These are phyloP conservation scores for Halocynthia aurantium DNA, from an alignment of 23 tunicate genomes.

Conservation along the genomic window DNA sequence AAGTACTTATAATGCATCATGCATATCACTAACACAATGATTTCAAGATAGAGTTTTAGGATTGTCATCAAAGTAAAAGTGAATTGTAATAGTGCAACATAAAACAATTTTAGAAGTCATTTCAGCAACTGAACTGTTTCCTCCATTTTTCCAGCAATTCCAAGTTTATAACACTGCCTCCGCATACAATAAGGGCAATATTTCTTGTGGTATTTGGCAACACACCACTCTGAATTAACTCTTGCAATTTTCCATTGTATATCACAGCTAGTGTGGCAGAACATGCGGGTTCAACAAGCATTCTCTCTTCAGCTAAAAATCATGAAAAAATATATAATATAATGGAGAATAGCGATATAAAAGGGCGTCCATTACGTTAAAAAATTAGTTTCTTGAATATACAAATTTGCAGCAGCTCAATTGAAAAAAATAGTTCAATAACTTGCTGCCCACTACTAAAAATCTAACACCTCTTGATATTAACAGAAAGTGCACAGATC, in stretches of 20 bases:
- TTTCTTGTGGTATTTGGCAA: conserved; percentile 29
- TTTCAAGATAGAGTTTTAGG: too few relatives aligned
- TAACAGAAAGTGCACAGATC: not conserved
- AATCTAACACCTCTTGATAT: too few relatives aligned
- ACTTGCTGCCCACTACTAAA: too few relatives aligned
- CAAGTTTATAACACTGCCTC: conserved; percentile 61
- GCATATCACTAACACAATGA: too few relatives aligned
- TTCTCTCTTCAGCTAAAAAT: conserved; percentile 64
- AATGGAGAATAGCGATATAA: too few relatives aligned
- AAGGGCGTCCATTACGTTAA: too few relatives aligned
- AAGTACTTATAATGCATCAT: too few relatives aligned
- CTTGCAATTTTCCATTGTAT: conserved; percentile 58
- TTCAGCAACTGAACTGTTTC: conserved; percentile 23
- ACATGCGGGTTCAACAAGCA: conserved; percentile 94
- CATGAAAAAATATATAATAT: not conserved
- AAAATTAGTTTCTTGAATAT: too few relatives aligned
- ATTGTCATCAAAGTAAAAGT: too few relatives aligned
- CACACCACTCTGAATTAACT: conserved; percentile 24
- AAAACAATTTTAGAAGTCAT: not conserved
- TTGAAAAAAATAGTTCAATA: too few relatives aligned
- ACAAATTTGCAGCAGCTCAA: too few relatives aligned
- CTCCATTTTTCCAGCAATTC: conserved; percentile 60
- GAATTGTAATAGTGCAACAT: too few relatives aligned
- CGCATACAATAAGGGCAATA: conserved; percentile 79
- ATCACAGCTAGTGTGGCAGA: conserved; percentile 61